Evolutionary conservation across 1,140 invertebrate genomes (phyloP).

Genomic region (Eumeta japonica): DNA sequence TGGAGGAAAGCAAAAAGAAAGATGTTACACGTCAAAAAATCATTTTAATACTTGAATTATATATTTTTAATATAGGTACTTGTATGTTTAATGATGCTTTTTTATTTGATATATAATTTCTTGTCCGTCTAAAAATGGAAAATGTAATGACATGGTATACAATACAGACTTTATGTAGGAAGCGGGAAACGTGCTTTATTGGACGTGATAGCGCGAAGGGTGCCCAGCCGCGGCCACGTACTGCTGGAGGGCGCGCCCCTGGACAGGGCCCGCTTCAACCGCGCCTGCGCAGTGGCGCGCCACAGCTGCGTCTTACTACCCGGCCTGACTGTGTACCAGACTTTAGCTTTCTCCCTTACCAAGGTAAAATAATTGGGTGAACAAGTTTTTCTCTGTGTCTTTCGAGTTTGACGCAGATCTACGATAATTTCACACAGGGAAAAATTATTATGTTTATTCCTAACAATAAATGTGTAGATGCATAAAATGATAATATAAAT

Average conservation of each 20-base stretch:
- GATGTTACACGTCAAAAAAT: too few species aligned
- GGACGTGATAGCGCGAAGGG: slow-evolving; percentile 85
- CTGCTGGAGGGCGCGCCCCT: slow-evolving; percentile 81
- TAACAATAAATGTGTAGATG: slow-evolving; percentile 1
- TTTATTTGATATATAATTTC: too few species aligned
- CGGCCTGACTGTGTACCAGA: slow-evolving; percentile 83
- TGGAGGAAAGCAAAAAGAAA: too few species aligned
- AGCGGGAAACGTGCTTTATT: slow-evolving; percentile 87
- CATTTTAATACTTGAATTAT: too few species aligned
- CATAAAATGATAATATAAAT: too few species aligned
- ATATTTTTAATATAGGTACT: too few species aligned
- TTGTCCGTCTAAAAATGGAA: too few species aligned
- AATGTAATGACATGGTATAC: too few species aligned
- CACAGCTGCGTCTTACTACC: slow-evolving; percentile 80
- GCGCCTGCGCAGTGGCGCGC: slow-evolving; percentile 81
- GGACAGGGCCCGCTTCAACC: slow-evolving; percentile 77
- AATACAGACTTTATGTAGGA: too few species aligned
- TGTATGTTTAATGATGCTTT: too few species aligned
- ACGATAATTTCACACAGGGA: slow-evolving; percentile 3
- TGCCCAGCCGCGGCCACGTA: slow-evolving; percentile 78
- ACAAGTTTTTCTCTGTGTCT: too few species aligned
- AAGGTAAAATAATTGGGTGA: too few species aligned
- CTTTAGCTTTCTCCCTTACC: slow-evolving; percentile 75
- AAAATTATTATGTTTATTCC: background rate
- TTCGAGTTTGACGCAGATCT: slow-evolving; percentile 1